These are phyloP conservation scores for Atractosteus spatula DNA, from an alignment of 2,113 vertebrate species.

Conservation along the genomic window DNA sequence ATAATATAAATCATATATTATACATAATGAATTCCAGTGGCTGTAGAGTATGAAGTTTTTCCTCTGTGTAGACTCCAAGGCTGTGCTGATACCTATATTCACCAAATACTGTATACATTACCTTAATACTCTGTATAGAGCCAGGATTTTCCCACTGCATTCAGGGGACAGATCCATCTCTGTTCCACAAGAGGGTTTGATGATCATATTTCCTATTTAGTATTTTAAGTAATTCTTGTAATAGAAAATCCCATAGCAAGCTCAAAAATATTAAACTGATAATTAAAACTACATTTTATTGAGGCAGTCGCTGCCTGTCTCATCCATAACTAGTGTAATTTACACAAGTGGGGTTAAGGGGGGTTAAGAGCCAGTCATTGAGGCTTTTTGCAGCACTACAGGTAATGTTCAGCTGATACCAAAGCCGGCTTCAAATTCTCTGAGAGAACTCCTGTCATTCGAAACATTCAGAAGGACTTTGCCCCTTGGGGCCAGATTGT, in stretches of 20 bases:
- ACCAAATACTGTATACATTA: background rate
- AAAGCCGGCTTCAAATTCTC: background rate
- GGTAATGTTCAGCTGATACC: background rate
- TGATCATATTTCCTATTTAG: constrained; percentile 26
- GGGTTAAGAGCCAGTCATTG: background rate
- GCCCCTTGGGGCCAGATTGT: background rate
- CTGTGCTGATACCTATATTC: too few species aligned
- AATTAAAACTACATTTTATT: constrained; percentile 29
- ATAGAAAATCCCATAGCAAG: constrained; percentile 23
- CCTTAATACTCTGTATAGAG: constrained; percentile 3
- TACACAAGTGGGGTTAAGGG: background rate
- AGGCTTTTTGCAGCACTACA: background rate
- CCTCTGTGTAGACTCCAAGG: too few species aligned
- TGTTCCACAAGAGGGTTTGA: constrained; percentile 13
- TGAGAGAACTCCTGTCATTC: constrained; percentile 26
- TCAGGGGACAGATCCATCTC: constrained; percentile 14
- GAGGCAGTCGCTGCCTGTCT: constrained; percentile 11
- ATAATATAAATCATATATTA: too few species aligned
- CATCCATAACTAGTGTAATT: constrained; percentile 17
- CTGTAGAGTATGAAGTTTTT: too few species aligned
- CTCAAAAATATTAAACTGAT: constrained; percentile 17
- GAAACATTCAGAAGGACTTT: constrained; percentile 19
- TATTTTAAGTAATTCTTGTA: constrained; percentile 30
- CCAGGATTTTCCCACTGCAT: constrained; percentile 8
- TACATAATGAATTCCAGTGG: too few species aligned